Percentiles rank a stretch among this genome's conserved stretches.
These are phyloP conservation scores for Homarus americanus DNA, from an alignment of 1,140 invertebrate genomes.

Conservation along the genomic window DNA sequence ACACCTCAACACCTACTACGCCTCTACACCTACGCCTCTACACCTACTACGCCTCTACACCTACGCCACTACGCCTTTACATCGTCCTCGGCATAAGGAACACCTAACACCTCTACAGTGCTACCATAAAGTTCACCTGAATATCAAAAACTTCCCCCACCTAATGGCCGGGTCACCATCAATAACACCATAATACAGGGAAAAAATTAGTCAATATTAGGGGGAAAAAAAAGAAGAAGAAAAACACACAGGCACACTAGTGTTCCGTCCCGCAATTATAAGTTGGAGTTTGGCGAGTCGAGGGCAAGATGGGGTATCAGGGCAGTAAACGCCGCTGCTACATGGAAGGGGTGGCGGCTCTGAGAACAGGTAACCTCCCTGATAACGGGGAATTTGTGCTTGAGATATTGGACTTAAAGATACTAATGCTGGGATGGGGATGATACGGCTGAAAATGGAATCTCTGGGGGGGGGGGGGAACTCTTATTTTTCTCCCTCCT, in stretches of 20 bases:
- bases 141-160: too few species aligned
- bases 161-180: conserved; percentile 1
- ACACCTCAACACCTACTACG: too few species aligned
- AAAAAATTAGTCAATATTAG: conserved; percentile 42
- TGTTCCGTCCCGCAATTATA: neutral
- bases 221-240: too few species aligned
- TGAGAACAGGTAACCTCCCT: neutral
- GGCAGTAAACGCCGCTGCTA: neutral
- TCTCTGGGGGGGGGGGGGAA: neutral
- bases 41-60: too few species aligned
- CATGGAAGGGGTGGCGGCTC: conserved; percentile 48
- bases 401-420: conserved; percentile 62
- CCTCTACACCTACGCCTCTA: too few species aligned
- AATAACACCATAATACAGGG: neutral
- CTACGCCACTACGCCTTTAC: too few species aligned
- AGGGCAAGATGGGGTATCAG: neutral
- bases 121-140: too few species aligned
- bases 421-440: conserved; percentile 38
- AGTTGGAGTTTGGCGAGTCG: neutral
- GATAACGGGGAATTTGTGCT: conserved; percentile 60
- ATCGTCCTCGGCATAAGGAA: too few species aligned
- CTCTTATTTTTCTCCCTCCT: neutral
- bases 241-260: neutral
- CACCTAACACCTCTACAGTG: too few species aligned
- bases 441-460: conserved; percentile 35